These are phyloP conservation scores for Yponomeuta plumbellus DNA, from an alignment of 2,888 invertebrate species.

Conservation along the genomic window DNA sequence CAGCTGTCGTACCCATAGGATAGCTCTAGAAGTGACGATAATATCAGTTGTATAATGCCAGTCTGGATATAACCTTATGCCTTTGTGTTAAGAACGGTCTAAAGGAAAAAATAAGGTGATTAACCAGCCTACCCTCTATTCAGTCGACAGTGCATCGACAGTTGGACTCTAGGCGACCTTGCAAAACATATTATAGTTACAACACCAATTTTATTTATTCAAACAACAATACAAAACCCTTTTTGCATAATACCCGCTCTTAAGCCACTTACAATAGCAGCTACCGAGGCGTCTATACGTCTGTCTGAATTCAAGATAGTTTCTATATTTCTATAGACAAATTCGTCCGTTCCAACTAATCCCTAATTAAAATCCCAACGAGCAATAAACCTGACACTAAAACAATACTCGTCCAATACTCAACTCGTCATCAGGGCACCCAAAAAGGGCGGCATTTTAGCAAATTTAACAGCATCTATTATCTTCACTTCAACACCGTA, in stretches of 20 bases:
- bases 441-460: conserved; percentile 54
- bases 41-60: too few species aligned
- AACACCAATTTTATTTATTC: too few species aligned
- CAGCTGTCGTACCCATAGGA: too few species aligned
- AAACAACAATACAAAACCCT: neutral
- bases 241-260: neutral
- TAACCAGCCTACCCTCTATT: too few species aligned
- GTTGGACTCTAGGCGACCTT: too few species aligned
- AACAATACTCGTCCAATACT: neutral
- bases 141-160: too few species aligned
- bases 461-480: conserved; percentile 65
- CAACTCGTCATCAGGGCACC: conserved; percentile 18
- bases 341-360: neutral
- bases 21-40: too few species aligned
- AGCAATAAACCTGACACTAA: neutral
- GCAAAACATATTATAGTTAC: too few species aligned
- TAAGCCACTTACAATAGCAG: neutral
- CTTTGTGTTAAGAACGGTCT: too few species aligned
- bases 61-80: too few species aligned
- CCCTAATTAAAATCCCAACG: neutral
- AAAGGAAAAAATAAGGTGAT: too few species aligned
- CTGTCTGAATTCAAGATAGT: neutral
- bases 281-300: neutral
- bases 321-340: neutral
- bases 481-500: conserved; percentile 65